Conservation (phyloP, 2,113 vertebrate genomes). For the Patagioenas fasciata region DNA sequence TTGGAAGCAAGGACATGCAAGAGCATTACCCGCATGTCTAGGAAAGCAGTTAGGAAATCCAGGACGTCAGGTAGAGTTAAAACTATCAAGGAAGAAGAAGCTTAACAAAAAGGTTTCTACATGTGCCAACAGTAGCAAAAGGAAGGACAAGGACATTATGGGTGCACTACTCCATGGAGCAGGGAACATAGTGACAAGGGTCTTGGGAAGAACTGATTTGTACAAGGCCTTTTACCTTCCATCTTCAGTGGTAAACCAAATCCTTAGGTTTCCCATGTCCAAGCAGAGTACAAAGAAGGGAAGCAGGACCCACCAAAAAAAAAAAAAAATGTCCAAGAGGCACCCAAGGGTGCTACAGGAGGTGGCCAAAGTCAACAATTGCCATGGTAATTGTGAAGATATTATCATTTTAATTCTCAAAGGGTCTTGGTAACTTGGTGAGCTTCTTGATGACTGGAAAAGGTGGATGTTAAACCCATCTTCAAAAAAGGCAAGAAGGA, state of each 20-base stretch:
- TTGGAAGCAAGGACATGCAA: not conserved
- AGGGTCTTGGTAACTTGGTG: not conserved
- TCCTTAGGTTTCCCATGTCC: not conserved
- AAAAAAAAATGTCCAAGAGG: not conserved
- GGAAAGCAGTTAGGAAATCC: not conserved
- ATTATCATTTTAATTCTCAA: not conserved
- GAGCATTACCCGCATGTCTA: not conserved
- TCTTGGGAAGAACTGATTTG: not conserved
- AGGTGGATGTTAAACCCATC: not conserved
- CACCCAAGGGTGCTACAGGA: not conserved
- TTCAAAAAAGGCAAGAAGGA: not conserved
- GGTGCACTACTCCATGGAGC: too few relatives aligned
- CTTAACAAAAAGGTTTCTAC: not conserved
- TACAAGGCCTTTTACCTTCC: not conserved
- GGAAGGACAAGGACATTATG: not conserved
- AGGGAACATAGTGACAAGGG: rapidly evolving
- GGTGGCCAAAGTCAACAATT: not conserved
- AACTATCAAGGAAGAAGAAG: not conserved
- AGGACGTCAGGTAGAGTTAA: not conserved
- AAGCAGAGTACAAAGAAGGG: not conserved
- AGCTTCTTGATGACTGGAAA: not conserved
- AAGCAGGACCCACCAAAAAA: not conserved
- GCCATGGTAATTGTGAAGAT: not conserved
- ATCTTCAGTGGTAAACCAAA: not conserved
- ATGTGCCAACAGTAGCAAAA: not conserved